Percentiles rank a stretch among this genome's conserved stretches.
Conservation (phyloP, 2,797 vertebrate species). For the Coracias cyanogaster region DNA sequence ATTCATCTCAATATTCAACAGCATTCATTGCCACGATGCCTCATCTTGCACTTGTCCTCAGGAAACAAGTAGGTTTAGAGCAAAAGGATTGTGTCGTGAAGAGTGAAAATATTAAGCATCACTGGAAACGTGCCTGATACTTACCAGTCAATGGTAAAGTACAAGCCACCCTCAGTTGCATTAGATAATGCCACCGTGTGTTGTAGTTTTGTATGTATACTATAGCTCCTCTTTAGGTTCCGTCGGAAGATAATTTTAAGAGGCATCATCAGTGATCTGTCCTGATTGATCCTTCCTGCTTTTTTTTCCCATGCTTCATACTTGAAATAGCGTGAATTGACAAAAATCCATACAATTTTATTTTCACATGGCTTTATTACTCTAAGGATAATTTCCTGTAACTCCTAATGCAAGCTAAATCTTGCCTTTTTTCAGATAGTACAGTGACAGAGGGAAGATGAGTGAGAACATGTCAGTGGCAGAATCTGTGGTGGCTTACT, state of each 20-base stretch:
- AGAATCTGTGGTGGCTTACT: neutral
- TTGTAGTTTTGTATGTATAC: neutral
- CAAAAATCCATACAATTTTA: neutral
- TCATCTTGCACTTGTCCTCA: neutral
- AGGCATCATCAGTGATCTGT: neutral
- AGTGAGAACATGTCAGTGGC: neutral
- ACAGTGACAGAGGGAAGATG: neutral
- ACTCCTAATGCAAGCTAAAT: neutral
- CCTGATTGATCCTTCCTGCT: neutral
- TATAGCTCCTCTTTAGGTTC: neutral
- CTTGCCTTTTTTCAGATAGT: neutral
- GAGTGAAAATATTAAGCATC: neutral
- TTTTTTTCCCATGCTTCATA: neutral
- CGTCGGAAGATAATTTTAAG: neutral
- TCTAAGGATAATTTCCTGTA: neutral
- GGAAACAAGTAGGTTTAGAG: neutral
- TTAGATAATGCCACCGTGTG: slow-evolving; percentile 47
- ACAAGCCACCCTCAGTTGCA: neutral
- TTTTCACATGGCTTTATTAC: neutral
- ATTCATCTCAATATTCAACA: neutral
- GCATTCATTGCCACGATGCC: neutral
- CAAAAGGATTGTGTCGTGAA: neutral
- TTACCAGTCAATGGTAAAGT: neutral
- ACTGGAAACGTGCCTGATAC: neutral
- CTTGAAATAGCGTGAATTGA: neutral